Evolutionary conservation across 2,888 invertebrate species (phyloP).

Genomic region (Zele albiditarsus): DNA sequence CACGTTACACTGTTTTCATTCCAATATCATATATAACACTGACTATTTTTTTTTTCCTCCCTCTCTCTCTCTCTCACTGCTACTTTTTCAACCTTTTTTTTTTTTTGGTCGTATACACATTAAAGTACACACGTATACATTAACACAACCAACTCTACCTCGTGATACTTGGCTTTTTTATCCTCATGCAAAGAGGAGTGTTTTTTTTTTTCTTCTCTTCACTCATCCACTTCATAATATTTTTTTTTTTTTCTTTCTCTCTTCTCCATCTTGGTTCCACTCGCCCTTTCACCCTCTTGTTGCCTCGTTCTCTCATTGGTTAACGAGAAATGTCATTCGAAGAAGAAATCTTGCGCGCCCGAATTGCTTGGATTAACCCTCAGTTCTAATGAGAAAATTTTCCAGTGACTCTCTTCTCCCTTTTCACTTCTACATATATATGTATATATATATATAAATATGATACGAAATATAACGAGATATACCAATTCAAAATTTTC

Average conservation of each 20-base stretch:
- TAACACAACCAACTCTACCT: background rate
- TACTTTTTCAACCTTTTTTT: background rate
- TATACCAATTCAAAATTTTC: constrained; percentile 8
- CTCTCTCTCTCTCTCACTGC: background rate
- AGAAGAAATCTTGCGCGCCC: constrained; percentile 34
- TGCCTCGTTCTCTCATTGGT: constrained; percentile 2
- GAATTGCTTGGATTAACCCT: constrained; percentile 45
- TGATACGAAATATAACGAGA: constrained; percentile 22
- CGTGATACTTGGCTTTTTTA: background rate
- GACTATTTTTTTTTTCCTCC: no score
- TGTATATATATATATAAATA: constrained; percentile 13
- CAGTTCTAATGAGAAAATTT: constrained; percentile 43
- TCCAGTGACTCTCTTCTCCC: constrained; percentile 27
- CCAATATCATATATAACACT: background rate
- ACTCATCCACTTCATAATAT: constrained; percentile 1
- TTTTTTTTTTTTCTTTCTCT: constrained; percentile 3
- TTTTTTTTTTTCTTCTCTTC: constrained; percentile 13
- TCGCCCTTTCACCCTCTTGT: constrained; percentile 11
- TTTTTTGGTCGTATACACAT: background rate
- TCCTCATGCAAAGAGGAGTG: background rate
- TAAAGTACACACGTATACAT: background rate
- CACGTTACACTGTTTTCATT: background rate
- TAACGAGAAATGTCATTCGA: constrained; percentile 34
- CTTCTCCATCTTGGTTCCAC: background rate
- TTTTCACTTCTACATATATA: constrained; percentile 1